Percentiles rank a stretch among this genome's conserved stretches.
phyloP scores from a whole-genome alignment of 2,888 invertebrate species.

The Labia minor region DNA sequence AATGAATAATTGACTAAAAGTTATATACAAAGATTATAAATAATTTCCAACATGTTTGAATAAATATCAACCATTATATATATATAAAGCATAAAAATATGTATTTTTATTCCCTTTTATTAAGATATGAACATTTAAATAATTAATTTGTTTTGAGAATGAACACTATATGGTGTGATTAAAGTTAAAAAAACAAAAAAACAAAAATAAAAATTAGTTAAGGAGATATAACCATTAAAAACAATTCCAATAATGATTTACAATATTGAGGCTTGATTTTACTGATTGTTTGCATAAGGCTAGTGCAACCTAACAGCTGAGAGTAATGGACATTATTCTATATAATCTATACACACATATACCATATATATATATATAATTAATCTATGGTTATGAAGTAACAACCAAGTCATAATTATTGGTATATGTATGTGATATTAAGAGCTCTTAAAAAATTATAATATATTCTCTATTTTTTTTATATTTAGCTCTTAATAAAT shows the following conservation, averaged over 20 bases:
- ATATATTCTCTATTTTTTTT: no score
- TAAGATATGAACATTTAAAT: not conserved
- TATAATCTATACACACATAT: no score
- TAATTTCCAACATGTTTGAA: not conserved
- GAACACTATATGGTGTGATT: conserved; percentile 1
- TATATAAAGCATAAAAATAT: not conserved
- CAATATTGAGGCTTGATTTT: not conserved
- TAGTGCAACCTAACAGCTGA: conserved; percentile 4
- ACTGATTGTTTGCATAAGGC: not conserved
- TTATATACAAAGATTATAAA: not conserved
- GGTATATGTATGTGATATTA: no score
- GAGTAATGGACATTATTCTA: not conserved
- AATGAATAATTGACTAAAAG: not conserved
- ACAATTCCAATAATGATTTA: not conserved
- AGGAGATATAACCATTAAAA: not conserved
- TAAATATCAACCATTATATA: not conserved
- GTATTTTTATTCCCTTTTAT: not conserved
- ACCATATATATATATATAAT: no score
- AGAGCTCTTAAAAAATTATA: no score
- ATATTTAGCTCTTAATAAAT: no score
- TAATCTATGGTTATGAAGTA: no score
- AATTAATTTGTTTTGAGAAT: not conserved
- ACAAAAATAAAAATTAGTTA: not conserved
- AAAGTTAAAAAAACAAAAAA: not conserved
- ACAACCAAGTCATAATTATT: no score